Evolutionary conservation across 2,113 vertebrate species (phyloP).

Genomic region (Myotis brandtii): DNA sequence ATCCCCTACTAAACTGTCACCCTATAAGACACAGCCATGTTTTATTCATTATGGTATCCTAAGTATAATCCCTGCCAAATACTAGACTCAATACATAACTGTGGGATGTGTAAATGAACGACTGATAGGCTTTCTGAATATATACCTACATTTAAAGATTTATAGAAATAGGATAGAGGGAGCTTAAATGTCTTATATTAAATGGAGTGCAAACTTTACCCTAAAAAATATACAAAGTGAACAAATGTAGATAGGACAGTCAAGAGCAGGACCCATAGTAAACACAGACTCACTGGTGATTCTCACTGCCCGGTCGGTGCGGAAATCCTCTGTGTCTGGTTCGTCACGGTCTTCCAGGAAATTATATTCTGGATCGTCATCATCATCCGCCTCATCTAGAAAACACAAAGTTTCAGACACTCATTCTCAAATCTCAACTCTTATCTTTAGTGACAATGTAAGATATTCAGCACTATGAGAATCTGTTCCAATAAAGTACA

Average conservation of each 20-base stretch:
- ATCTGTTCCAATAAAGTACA: background rate
- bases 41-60: background rate
- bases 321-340: slow-evolving; percentile 96
- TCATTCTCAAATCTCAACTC: background rate
- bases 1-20: background rate
- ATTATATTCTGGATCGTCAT: slow-evolving; percentile 97
- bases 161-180: background rate
- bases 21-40: background rate
- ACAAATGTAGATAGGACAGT: background rate
- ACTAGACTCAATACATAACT: background rate
- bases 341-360: slow-evolving; percentile 95
- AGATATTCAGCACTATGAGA: background rate
- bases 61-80: background rate
- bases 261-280: background rate
- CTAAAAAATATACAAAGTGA: background rate
- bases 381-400: slow-evolving; percentile 95
- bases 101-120: background rate
- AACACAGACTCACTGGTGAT: slow-evolving; percentile 93
- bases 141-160: background rate
- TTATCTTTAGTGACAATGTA: background rate
- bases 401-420: background rate
- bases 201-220: background rate
- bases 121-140: background rate
- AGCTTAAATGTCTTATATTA: background rate
- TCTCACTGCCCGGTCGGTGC: slow-evolving; percentile 95